Evolutionary conservation across 2,797 vertebrate genomes (phyloP), one percentile per base, ranked within the genome.

Genomic region (Lacerta agilis): DNA sequence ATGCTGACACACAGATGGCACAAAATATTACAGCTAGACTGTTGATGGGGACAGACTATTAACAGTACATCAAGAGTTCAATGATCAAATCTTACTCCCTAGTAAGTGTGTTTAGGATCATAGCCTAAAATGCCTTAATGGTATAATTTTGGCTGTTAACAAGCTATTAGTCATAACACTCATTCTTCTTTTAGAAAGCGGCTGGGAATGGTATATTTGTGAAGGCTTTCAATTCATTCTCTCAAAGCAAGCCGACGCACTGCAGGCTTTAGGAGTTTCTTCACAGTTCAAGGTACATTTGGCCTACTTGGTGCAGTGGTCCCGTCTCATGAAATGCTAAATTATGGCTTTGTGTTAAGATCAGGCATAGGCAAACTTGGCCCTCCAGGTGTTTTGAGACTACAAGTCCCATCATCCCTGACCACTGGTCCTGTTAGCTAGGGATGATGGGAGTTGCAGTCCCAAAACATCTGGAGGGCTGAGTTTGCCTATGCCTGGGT

Each of bases 141-240:
- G 5, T 80, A 58, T 58, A 72, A 58, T 80, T 64, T 82, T 33
- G 25, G n/a, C 3, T 27, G 15, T 55, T 29, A 27, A 25, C 73
- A 66, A 43, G 38, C 49, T 82, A 61, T 43, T 61, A 33, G 75
- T 25, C 25, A n/a, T 88, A 71, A 78, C 2, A 38, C 64, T 33
- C 1, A 18, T 80, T 83, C 89, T 10, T 90, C 4, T 1, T 91
- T 79, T 94, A 98, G 98, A 97, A 83, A 82, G 85, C 72, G 96
- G 95, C 7, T 96, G 93, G 86, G 94, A 97, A 80, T 99, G 98
- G 98, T 96, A 97, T 86, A 45, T 98, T 83, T 98, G 98, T 61
- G 98, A 99, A 95, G 98, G 97, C 2, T 99, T 99, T 95, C 99
- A 99, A 95, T 96, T 98, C 83, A 96, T 99, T 88, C 97, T 99